A percentile compares a stretch with the other conserved stretches of the same genome.
Evolutionary conservation across 2,888 invertebrate species (phyloP).

Genomic region (Noctuana brunneofusca): DNA sequence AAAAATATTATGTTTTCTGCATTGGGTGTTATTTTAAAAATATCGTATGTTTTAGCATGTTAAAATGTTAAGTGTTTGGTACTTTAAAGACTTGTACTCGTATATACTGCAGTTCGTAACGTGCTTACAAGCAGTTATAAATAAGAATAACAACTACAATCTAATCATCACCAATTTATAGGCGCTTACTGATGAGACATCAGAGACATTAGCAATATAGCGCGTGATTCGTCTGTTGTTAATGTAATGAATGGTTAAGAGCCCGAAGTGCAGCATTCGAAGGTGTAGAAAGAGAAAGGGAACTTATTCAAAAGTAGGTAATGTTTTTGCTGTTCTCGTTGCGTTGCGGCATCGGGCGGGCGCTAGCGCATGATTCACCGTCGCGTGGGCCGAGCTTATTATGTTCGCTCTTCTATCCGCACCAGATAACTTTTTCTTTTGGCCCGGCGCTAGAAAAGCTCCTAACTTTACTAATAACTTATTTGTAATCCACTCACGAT

Average conservation of each 20-base stretch:
- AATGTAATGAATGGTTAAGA: constrained; percentile 66
- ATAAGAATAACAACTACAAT: too few species aligned
- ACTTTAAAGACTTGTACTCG: background rate
- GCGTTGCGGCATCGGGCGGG: constrained; percentile 58
- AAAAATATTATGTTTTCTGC: constrained; percentile 52
- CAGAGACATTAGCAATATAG: constrained; percentile 8
- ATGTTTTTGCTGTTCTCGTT: constrained; percentile 78
- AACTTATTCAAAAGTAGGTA: constrained; percentile 82
- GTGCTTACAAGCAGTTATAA: too few species aligned
- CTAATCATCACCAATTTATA: background rate
- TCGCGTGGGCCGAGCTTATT: constrained; percentile 58
- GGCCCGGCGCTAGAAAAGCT: constrained; percentile 43
- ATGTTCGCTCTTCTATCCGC: constrained; percentile 67
- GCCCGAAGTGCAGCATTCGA: constrained; percentile 53
- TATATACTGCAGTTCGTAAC: too few species aligned
- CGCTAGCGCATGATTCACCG: constrained; percentile 30
- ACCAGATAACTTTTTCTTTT: constrained; percentile 71
- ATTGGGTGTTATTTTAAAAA: constrained; percentile 57
- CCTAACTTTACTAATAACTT: background rate
- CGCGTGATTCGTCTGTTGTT: constrained; percentile 43
- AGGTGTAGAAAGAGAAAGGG: constrained; percentile 82
- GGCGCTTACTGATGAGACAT: background rate
- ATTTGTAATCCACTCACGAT: background rate
- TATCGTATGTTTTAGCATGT: constrained; percentile 39
- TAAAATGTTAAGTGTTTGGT: constrained; percentile 2